Conservation (phyloP, 2,113 vertebrate species). For the Urocolius indicus region DNA sequence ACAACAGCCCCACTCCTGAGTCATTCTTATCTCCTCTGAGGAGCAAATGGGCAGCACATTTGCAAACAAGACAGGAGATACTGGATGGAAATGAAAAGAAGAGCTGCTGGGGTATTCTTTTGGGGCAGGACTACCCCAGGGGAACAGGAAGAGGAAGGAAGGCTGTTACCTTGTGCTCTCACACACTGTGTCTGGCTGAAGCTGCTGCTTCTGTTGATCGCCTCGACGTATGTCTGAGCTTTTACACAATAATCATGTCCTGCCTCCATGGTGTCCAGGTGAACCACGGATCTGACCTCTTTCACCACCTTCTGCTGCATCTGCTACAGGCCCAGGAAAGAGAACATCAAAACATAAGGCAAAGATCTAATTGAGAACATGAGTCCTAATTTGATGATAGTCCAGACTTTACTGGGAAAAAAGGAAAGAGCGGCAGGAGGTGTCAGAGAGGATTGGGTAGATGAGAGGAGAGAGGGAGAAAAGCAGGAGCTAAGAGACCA, state of each 20-base stretch:
- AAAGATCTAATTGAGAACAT: not conserved
- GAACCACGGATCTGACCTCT: not conserved
- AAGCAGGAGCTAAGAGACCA: not conserved
- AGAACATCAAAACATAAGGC: not conserved
- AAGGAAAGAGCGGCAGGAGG: not conserved
- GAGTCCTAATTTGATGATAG: not conserved
- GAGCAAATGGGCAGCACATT: not conserved
- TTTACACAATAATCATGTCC: constrained; percentile 71
- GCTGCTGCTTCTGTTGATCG: constrained; percentile 69
- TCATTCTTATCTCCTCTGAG: not conserved
- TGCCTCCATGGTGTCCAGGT: constrained; percentile 67
- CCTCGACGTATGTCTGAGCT: constrained; percentile 53
- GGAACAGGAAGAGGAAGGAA: not conserved
- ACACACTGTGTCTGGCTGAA: constrained; percentile 71
- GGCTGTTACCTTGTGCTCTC: constrained; percentile 63
- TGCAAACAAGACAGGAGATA: not conserved
- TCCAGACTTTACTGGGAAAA: not conserved
- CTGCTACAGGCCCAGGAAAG: constrained; percentile 35
- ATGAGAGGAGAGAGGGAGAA: not conserved
- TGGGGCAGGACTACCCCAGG: not conserved
- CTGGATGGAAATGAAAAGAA: not conserved
- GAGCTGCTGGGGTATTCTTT: not conserved
- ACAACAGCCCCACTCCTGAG: not conserved
- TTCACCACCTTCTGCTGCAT: constrained; percentile 41
- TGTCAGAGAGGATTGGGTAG: not conserved